Evolutionary conservation across 2,113 vertebrate species (phyloP), one percentile per base, ranked within the genome.

Genomic region (Atractosteus spatula): DNA sequence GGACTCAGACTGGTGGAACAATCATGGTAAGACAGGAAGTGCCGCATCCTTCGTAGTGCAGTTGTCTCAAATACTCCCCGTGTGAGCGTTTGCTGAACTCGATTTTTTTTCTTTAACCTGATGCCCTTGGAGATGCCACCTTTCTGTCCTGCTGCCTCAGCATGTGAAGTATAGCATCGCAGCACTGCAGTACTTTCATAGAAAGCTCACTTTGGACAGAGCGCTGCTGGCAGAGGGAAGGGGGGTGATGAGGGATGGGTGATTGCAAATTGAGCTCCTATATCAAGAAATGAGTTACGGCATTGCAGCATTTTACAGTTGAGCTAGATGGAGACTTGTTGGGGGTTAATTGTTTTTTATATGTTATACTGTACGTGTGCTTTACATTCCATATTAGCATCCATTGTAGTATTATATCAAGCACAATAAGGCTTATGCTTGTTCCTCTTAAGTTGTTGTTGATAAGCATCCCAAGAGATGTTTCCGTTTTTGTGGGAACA

Each of bases 1-100:
- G 95, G 76, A 96, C 90, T 7, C 97, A 98, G 86, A 98, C 97
- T 0, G 96, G 97, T 83, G 97, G 97, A 75, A 99, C 97, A 14
- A 97, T 99, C 73, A 98, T 98, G 97, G 97, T 99, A 90, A 78
- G 88, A 70, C 29, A 29, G 12, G 3, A 13, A 17, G 41, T 56
- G 14, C 3, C 41, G 12, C 42, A 14, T 13, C 56, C 56, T 13
- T 59, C 3, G n/a, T 14, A 13, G 12, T 14, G 12, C 12, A 29
- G 56, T 51, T 51, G 5, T 51, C 47, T 51, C 10, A 10, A 51
- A 51, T 51, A 10, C 5, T 7, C 56, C 11, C 29, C 29, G 29
- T 3, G 11, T 59, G 11, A 7, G 3, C 2, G 7, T 59, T 12
- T 59, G 11, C 56, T 3, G 56, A 12, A 12, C 12, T 59, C 7